Evolutionary conservation across 2,797 vertebrate species (phyloP).

Genomic region (Falco peregrinus): DNA sequence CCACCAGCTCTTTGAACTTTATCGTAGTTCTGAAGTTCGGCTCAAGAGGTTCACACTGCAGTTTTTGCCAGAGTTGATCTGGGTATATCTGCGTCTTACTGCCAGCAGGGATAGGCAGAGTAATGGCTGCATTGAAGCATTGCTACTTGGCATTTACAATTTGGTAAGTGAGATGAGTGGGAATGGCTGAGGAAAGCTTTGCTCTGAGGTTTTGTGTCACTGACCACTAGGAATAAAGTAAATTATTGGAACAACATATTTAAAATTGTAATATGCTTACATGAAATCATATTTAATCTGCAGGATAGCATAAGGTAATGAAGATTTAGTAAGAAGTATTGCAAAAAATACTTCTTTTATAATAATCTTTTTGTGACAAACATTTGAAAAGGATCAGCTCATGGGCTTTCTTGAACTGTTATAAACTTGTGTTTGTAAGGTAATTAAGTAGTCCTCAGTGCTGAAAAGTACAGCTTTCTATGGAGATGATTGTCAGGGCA

Average conservation of each 20-base stretch:
- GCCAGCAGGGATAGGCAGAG: constrained; percentile 94
- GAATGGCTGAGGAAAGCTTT: background rate
- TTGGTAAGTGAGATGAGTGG: constrained; percentile 82
- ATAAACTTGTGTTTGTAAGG: background rate
- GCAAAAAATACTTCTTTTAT: background rate
- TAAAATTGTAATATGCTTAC: background rate
- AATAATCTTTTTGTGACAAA: background rate
- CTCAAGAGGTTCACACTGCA: constrained; percentile 95
- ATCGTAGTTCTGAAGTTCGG: constrained; percentile 91
- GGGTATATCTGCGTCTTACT: constrained; percentile 92
- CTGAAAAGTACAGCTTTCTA: background rate
- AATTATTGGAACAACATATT: background rate
- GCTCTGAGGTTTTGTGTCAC: background rate
- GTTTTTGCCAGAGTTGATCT: constrained; percentile 95
- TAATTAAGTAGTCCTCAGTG: background rate
- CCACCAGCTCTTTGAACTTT: constrained; percentile 96
- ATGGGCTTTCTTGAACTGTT: background rate
- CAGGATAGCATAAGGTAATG: background rate
- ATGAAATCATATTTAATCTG: background rate
- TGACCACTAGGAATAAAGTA: background rate
- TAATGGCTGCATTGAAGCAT: constrained; percentile 95
- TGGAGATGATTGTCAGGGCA: background rate
- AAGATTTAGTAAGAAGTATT: background rate
- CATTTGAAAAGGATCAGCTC: background rate
- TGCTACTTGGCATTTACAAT: constrained; percentile 97